Evolutionary conservation across 1,140 invertebrate species (phyloP).

Genomic region (Ceratina japonica): DNA sequence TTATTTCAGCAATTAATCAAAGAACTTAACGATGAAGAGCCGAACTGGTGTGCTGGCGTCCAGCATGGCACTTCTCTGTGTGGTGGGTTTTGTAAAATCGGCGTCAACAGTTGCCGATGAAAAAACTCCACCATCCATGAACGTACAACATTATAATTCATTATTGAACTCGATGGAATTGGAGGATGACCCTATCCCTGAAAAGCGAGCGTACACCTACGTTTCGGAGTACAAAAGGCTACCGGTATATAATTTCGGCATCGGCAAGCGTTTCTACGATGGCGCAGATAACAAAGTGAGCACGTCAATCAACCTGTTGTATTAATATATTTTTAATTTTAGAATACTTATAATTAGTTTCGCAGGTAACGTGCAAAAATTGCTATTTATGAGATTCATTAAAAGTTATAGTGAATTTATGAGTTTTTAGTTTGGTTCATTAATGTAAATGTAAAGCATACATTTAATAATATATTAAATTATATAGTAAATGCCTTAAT

Average conservation of each 20-base stretch:
- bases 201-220: conserved; percentile 83
- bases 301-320: too few relatives aligned
- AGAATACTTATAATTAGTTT: too few relatives aligned
- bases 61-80: conserved; percentile 59
- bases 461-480: too few relatives aligned
- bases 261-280: conserved; percentile 81
- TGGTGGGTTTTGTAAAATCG: conserved; percentile 61
- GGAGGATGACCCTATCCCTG: conserved; percentile 61
- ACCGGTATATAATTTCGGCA: conserved; percentile 84
- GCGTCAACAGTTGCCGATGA: conserved; percentile 58
- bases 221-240: conserved; percentile 84
- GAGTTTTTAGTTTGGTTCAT: too few relatives aligned
- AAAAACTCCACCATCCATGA: conserved; percentile 50
- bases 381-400: too few relatives aligned
- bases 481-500: too few relatives aligned
- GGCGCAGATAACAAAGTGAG: conserved; percentile 58
- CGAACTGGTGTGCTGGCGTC: conserved; percentile 28
- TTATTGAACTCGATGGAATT: conserved; percentile 30
- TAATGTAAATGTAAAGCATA: too few relatives aligned
- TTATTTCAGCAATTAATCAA: conserved; percentile 3
- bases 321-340: too few relatives aligned
- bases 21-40: conserved; percentile 16
- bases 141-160: conserved; percentile 31
- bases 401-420: too few relatives aligned
- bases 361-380: too few relatives aligned